Conservation (phyloP, 2,888 invertebrate genomes). For the Lithophane semibrunnea region DNA sequence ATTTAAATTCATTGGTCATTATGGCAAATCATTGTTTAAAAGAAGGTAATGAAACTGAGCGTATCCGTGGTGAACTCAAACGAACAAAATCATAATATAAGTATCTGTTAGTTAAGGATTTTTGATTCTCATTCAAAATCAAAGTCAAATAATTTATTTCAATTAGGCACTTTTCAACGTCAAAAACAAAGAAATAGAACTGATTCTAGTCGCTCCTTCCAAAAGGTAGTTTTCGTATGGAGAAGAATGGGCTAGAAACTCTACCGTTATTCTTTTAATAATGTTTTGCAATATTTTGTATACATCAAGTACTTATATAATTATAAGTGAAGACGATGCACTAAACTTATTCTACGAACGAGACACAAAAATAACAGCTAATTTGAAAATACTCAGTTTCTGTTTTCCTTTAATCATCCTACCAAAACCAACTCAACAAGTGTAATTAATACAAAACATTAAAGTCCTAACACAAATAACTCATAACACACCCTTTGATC, state of each 20-base stretch:
- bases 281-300: too few species aligned
- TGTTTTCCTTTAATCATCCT: constrained; percentile 16
- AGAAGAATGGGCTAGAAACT: too few species aligned
- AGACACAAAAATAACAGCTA: neutral
- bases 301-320: too few species aligned
- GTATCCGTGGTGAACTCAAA: neutral
- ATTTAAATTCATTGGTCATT: neutral
- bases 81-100: neutral
- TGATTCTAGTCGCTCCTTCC: too few species aligned
- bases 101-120: neutral
- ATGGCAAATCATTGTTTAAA: neutral
- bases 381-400: neutral
- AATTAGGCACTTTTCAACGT: too few species aligned
- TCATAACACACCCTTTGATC: constrained; percentile 54
- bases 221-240: too few species aligned
- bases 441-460: constrained; percentile 37
- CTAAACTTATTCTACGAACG: neutral
- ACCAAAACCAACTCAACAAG: constrained; percentile 6
- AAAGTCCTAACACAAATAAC: constrained; percentile 30
- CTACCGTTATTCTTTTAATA: too few species aligned
- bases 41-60: neutral
- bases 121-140: neutral
- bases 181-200: too few species aligned
- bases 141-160: too few species aligned
- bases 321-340: too few species aligned